Evolutionary conservation across 2,113 vertebrate genomes (phyloP).

Genomic region (Podocnemis expansa): DNA sequence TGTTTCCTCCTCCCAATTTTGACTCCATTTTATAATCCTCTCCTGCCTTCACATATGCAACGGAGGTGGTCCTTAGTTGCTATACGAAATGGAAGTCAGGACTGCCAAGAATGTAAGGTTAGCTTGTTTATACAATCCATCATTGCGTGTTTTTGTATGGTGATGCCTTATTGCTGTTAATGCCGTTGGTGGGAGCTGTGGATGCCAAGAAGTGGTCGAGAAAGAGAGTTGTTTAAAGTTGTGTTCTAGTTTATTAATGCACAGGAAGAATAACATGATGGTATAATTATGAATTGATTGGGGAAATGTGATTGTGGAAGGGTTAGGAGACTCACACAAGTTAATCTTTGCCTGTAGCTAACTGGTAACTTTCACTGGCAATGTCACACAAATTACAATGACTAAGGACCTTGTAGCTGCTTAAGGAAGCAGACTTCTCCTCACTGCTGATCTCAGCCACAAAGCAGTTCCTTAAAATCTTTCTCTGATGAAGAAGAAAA

Average conservation of each 20-base stretch:
- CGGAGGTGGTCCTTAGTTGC: background rate
- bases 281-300: background rate
- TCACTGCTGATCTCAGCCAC: no score
- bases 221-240: background rate
- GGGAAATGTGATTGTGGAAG: background rate
- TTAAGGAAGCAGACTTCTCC: background rate
- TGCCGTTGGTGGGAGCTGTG: background rate
- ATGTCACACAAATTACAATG: no score
- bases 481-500: background rate
- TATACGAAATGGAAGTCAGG: background rate
- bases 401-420: background rate
- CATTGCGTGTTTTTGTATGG: background rate
- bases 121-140: background rate
- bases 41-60: background rate
- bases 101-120: background rate
- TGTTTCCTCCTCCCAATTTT: background rate
- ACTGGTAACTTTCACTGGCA: no score
- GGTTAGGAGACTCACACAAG: no score
- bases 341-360: no score
- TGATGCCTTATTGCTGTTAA: background rate
- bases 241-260: background rate
- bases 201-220: background rate
- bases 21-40: background rate
- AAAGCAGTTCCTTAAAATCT: background rate
- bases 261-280: background rate